These are phyloP conservation scores for Cliona cf. orientalis DNA, from an alignment of 37 sponge, comb jelly and placozoan genomes.

Conservation along the genomic window DNA sequence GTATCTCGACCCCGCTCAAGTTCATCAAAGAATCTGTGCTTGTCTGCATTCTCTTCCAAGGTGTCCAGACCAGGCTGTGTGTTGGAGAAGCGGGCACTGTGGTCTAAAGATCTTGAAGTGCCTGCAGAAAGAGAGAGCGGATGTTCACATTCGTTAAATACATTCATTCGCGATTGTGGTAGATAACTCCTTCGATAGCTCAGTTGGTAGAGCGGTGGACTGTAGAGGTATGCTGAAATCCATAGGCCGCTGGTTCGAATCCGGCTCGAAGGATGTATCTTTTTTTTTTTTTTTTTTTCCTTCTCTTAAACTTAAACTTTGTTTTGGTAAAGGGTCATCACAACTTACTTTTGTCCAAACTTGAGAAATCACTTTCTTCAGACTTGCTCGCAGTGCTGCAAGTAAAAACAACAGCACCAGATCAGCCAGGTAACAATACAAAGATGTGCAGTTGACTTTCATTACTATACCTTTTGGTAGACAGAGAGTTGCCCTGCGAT, in stretches of 20 bases:
- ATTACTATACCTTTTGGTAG: not conserved
- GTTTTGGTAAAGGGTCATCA: not conserved
- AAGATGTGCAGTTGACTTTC: not conserved
- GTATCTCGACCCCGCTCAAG: conserved; percentile 31
- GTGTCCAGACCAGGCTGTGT: conserved; percentile 49
- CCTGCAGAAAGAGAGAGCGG: too few species aligned
- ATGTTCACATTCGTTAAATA: too few species aligned
- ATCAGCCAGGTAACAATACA: not conserved
- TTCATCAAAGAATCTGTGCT: conserved; percentile 52
- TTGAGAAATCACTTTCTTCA: too few species aligned
- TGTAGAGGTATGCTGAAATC: conserved; percentile 63
- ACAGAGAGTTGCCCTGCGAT: too few species aligned
- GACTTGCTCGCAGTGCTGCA: too few species aligned
- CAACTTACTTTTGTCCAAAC: not conserved
- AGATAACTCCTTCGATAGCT: too few species aligned
- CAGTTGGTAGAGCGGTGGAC: conserved; percentile 87
- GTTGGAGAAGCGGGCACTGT: not conserved
- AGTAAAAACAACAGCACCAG: conserved; percentile 7
- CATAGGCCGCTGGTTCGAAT: conserved; percentile 85
- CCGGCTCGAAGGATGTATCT: conserved; percentile 82
- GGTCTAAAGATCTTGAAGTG: too few species aligned
- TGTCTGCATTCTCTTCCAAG: conserved; percentile 60
- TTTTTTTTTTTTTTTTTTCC: conserved; percentile 28
- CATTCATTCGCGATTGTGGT: too few species aligned
- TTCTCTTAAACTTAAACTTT: conserved; percentile 3